Base-by-base conservation (phyloP, 2,113 vertebrate species). In the Rhizomys pruinosus region DNA sequence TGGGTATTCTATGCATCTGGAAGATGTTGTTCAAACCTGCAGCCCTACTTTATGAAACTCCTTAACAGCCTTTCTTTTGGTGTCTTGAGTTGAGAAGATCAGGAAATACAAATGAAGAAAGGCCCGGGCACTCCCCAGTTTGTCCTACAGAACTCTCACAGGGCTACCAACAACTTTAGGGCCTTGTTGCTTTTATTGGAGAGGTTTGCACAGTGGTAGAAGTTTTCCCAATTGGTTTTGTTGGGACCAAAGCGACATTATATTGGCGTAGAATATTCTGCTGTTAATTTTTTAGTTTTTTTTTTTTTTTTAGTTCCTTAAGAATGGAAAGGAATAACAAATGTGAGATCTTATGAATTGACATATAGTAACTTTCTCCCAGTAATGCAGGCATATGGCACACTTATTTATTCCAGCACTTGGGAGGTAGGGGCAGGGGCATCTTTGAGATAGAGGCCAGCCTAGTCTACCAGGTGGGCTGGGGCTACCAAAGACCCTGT, bases 231-330 rank as follows among this genome's bases (percentile, higher is more conserved):
- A 34, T 66, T 87, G 66, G 6, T 57, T 63, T 77, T 85, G 22
- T 37, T 88, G 87, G 29, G 63, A 61, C 57, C 13, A 64, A 37
- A 23, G 5, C 9, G 61, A 72, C 47, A 61, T 59, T 79, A 17
- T 81, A 13, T 39, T 92, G 12, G 5, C 29, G 66, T n/a, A n/a
- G 25, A 63, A 4, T 69, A 16, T 78, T 63, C n/a, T 77, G 22
- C 34, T 90, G 5, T 71, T 79, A 79, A 39, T 42, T 89, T 52
- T 47, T 88, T n/a, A 64, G 23, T 76, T 95, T 82, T 44, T 42
- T 69, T 94, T n/a, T 16, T 84, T 88, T 76, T 84, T 39, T 19
- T 27, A 85, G 6, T 7, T 77, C 63, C 63, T 66, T 89, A 88
- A 73, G 52, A 91, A n/a, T n/a, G 3, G 25, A 47, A 73, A 15